Evolutionary conservation across 2,113 vertebrate genomes (phyloP).

Genomic region (Mus spicilegus): DNA sequence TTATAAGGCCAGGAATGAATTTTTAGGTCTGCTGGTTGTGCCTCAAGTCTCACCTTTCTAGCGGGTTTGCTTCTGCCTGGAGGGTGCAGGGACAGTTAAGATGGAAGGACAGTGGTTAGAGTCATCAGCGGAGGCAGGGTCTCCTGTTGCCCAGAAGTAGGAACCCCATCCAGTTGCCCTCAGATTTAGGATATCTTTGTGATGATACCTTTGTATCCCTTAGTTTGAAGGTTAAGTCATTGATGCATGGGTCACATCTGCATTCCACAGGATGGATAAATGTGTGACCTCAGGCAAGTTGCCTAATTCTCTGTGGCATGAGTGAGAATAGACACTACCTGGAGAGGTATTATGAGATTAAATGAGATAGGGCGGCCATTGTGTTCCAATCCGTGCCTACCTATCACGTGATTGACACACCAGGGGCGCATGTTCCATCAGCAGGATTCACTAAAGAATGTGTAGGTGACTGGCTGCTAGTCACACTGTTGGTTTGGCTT

Average conservation of each 20-base stretch:
- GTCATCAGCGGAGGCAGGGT: neutral
- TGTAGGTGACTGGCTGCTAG: neutral
- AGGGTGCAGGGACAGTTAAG: neutral
- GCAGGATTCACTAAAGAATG: neutral
- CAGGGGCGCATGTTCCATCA: neutral
- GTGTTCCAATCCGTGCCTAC: neutral
- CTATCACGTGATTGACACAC: rapidly evolving
- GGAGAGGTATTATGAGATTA: neutral
- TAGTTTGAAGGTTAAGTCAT: neutral
- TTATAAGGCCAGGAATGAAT: neutral
- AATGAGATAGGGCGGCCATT: neutral
- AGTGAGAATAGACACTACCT: neutral
- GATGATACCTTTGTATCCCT: neutral
- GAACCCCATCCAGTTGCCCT: neutral
- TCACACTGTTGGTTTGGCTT: slow-evolving; percentile 1
- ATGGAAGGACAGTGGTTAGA: neutral
- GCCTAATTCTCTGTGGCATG: neutral
- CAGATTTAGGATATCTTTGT: neutral
- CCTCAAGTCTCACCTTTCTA: neutral
- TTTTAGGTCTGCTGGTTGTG: neutral
- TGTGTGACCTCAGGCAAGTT: neutral
- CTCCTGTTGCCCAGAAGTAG: neutral
- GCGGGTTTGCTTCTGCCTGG: neutral
- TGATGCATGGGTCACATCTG: neutral
- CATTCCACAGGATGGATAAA: too few relatives aligned